Evolutionary conservation across 92 coral and sea anemone species (phyloP), one percentile per base, ranked within the genome.

Genomic region (Porites lobata): DNA sequence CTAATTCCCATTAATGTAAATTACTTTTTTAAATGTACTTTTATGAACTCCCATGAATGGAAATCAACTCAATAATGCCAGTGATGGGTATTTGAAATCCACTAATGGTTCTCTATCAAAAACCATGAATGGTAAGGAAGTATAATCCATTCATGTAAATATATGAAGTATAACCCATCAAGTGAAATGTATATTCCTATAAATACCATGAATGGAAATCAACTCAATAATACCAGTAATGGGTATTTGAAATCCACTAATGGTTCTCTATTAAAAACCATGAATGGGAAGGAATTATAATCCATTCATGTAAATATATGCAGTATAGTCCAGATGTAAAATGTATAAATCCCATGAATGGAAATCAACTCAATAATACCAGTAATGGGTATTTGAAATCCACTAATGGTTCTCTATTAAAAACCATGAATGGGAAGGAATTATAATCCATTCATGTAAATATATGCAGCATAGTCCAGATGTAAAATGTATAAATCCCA

Each of bases 141-240:
- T 53, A 12, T 53, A 53, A 53, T 53, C 8, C 58, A 20, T 67
- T 67, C 1, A 53, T 12, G 58, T 53, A 53, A 2, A 53, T 53
- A 53, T 53, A 53, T 53, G 57, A 53, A 7, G 57, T 1, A 7
- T 1, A 53, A 3, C 1, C 11, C 57, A 53, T n/a, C 0, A 53
- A 1, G 57, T 53, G 1, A 53, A 53, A 53, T 53, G 57, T n/a
- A n/a, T n/a, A n/a, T n/a, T n/a, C n/a, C n/a, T 38, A 66, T 8
- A 63, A 79, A 24, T 43, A 4, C 84, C 73, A 65, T 79, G 50
- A 79, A 79, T 79, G 84, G 61, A 79, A 79, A 64, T 65, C 15
- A 79, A 50, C 84, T 63, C 21, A 19, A 79, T 38, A 79, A 50
- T 65, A 1, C 7, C 61, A 47, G 72, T 79, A 65, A 79, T 65